Base-by-base conservation (phyloP, 2,888 invertebrate genomes). In the Leptarthrus brevirostris region DNA sequence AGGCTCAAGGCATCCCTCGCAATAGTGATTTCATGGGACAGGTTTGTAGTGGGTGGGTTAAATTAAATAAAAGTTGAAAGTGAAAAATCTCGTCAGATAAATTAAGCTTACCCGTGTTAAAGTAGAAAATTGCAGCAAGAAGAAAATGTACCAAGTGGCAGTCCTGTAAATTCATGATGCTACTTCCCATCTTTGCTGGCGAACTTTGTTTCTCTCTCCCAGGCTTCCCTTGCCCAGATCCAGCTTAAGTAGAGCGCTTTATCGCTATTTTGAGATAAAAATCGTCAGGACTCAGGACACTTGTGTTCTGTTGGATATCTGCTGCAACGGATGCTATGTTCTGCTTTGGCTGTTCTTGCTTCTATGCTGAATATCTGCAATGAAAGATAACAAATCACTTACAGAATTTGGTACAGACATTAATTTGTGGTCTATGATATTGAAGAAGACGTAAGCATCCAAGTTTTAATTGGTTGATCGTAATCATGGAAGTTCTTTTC, bases 151-250 rank as follows among this genome's bases (percentile, higher is more conserved):
- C 75, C 75, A 79, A 77, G 74, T 78, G 77, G 76, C 77, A 78
- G 77, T 77, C 76, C 75, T 78, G 79, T 77, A 77, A 78, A 77
- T 78, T 78, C 78, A 79, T 78, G 78, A 77, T 78, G 77, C 76
- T 77, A 77, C 77, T 78, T 78, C 76, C 77, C 75, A 76, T 75
- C 73, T 77, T 72, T 61, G 75, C 34, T 76, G 77, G 76, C 74
- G 66, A 75, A 75, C 20, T 66, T 47, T 66, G 24, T 20, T 66
- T 24, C 24, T 44, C 22, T 14, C n/a, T 66, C 24, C 26, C 20
- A 14, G 47, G 14, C 24, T 30, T 3, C 14, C 16, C 47, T 34
- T 66, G 34, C 26, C 47, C 16, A 20, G n/a, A 44, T 66, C 64
- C 64, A 66, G 64, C 47, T 66, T 66, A 66, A 66, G 64, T 24